Evolutionary conservation across 2,797 vertebrate genomes (phyloP), one percentile per base, ranked within the genome.

Genomic region (Trachops cirrhosus): DNA sequence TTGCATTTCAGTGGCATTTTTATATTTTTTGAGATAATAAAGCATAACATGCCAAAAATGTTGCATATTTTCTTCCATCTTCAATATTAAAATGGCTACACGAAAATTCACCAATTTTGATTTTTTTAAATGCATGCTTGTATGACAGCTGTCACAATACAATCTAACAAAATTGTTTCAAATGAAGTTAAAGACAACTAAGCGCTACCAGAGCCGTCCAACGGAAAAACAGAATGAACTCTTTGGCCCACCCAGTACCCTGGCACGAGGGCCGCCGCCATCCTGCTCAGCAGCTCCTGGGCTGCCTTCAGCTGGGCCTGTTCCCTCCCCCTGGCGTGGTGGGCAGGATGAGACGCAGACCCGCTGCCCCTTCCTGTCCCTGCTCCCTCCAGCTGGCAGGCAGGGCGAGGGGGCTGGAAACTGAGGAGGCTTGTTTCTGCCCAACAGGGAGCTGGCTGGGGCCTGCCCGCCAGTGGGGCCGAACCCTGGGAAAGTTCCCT

Each of bases 201-300:
- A 32, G 62, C 5, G 14, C 62, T n/a, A n/a, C 62, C 26, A 18
- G 62, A n/a, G 14, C 62, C 62, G 7, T n/a, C 6, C 0, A 15
- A n/a, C 6, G 3, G 62, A 16, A 64, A 64, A 64, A 16, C 12
- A 2, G 1, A 16, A 3, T 3, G 29, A 64, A 32, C 29, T 12
- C 26, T 62, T 32, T n/a, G 59, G 32, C 32, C 59, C 11, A 14
- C 29, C 12, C 59, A 6, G 5, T 2, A 5, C 19, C 15, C 15
- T 50, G 85, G 26, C 87, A 57, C 83, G 80, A 73, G 86, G 91
- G 94, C 97, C 88, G 84, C 96, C 91, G 89, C 98, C 97, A 96
- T 97, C 74, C 97, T 96, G 75, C 97, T 96, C 95, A 32, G 95
- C 83, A 96, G 96, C 96, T 79, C 93, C 48, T 21, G 37, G 97